Evolutionary conservation across 2,797 vertebrate genomes (phyloP).

Genomic region (Falco cherrug): DNA sequence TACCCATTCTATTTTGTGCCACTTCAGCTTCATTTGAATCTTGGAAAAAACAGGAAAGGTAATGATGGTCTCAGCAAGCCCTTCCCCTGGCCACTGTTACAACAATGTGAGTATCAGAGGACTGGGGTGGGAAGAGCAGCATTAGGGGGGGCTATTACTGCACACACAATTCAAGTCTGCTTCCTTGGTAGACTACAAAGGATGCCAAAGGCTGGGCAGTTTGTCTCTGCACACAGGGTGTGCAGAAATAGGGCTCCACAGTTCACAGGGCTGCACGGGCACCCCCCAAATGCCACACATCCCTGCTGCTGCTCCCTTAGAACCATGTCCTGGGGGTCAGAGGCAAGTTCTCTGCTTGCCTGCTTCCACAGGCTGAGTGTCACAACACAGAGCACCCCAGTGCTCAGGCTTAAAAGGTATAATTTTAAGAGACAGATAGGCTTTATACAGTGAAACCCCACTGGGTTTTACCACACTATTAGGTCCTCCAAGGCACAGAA

Average conservation of each 20-base stretch:
- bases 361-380: background rate
- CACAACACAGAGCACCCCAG: background rate
- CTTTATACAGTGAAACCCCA: background rate
- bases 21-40: background rate
- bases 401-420: background rate
- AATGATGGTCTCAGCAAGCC: background rate
- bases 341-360: no score
- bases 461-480: background rate
- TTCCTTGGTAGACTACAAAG: background rate
- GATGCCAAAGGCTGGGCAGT: background rate
- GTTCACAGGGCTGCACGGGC: background rate
- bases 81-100: background rate
- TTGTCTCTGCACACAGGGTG: background rate
- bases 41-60: background rate
- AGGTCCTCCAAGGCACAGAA: background rate
- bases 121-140: background rate
- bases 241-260: background rate
- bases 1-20: background rate
- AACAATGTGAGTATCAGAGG: background rate
- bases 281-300: background rate
- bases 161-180: background rate
- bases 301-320: background rate
- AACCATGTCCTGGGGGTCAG: background rate
- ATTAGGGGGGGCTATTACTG: background rate
- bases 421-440: background rate